A percentile compares a stretch with the other conserved stretches of the same genome.
Conservation (phyloP, 1,140 invertebrate genomes). For the Teleopsis dalmanni region DNA sequence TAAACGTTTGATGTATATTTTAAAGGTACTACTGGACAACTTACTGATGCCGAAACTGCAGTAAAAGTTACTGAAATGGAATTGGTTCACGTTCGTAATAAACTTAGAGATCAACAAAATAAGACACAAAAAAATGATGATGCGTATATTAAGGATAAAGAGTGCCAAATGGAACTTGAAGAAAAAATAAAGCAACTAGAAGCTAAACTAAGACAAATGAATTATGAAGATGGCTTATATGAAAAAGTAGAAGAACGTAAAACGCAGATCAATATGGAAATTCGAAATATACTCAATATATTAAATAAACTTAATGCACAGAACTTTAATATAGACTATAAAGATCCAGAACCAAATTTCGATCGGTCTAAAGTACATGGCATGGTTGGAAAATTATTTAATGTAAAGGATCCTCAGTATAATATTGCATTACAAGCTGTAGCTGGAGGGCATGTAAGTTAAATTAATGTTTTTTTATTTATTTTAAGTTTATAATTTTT, state of each 20-base stretch:
- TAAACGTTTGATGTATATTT: no score
- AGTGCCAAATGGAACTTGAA: constrained; percentile 54
- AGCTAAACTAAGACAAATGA: constrained; percentile 45
- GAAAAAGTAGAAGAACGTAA: constrained; percentile 52
- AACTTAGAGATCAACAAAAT: constrained; percentile 59
- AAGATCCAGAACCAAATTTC: constrained; percentile 70
- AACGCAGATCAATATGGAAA: constrained; percentile 48
- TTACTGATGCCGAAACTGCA: constrained; percentile 71
- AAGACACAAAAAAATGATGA: constrained; percentile 64
- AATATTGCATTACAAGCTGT: constrained; percentile 78
- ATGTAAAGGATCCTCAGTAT: constrained; percentile 62
- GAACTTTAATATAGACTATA: constrained; percentile 65
- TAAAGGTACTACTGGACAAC: constrained; percentile 64
- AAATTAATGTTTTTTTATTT: constrained; percentile 18
- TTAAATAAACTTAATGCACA: constrained; percentile 39
- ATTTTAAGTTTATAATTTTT: not conserved
- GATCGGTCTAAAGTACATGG: constrained; percentile 70
- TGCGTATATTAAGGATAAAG: constrained; percentile 65
- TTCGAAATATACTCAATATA: constrained; percentile 32
- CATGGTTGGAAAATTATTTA: constrained; percentile 69
- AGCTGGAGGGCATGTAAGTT: constrained; percentile 76
- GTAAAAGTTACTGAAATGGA: constrained; percentile 72
- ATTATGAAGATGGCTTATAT: constrained; percentile 61
- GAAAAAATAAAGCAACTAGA: constrained; percentile 49
- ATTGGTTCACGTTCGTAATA: constrained; percentile 59